phyloP scores from a whole-genome alignment of 2,797 vertebrate species.

The Macropodus opercularis region DNA sequence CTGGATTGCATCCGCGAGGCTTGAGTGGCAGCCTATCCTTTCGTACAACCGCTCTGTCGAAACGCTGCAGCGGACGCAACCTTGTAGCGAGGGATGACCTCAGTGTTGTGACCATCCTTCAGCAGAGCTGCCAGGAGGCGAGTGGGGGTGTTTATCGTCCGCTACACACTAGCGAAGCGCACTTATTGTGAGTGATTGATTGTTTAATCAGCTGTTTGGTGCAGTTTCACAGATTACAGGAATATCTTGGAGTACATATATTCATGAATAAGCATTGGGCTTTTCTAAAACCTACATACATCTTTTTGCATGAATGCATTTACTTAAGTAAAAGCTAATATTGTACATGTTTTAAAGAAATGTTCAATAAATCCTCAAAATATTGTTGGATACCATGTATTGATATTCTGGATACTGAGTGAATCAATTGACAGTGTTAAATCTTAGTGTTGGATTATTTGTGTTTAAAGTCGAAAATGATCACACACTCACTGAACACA shows the following conservation, averaged over 20 bases:
- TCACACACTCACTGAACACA: conserved; percentile 17
- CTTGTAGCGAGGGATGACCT: conserved; percentile 59
- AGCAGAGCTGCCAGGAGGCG: conserved; percentile 32
- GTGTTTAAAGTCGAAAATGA: conserved; percentile 26
- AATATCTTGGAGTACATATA: conserved; percentile 30
- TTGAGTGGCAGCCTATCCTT: conserved; percentile 61
- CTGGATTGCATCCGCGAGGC: conserved; percentile 62
- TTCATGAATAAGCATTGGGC: conserved; percentile 64
- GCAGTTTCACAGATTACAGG: conserved; percentile 41
- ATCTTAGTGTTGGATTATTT: conserved; percentile 31
- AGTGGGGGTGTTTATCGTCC: conserved; percentile 43
- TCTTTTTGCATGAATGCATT: conserved; percentile 68
- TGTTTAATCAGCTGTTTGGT: conserved; percentile 44
- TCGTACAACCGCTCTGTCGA: conserved; percentile 36
- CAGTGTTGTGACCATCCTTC: conserved; percentile 43
- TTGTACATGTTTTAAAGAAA: conserved; percentile 49
- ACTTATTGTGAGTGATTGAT: conserved; percentile 19
- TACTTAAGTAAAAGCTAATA: conserved; percentile 41
- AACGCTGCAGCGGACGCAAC: conserved; percentile 55
- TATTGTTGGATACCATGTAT: too few relatives aligned
- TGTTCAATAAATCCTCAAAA: conserved; percentile 41
- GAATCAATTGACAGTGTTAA: too few relatives aligned
- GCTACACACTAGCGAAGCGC: conserved; percentile 16
- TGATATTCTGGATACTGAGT: too few relatives aligned
- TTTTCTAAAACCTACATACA: conserved; percentile 59